Percentiles rank a stretch among this genome's conserved stretches.
Conservation (phyloP, 2,113 vertebrate genomes). For the Rhea pennata region DNA sequence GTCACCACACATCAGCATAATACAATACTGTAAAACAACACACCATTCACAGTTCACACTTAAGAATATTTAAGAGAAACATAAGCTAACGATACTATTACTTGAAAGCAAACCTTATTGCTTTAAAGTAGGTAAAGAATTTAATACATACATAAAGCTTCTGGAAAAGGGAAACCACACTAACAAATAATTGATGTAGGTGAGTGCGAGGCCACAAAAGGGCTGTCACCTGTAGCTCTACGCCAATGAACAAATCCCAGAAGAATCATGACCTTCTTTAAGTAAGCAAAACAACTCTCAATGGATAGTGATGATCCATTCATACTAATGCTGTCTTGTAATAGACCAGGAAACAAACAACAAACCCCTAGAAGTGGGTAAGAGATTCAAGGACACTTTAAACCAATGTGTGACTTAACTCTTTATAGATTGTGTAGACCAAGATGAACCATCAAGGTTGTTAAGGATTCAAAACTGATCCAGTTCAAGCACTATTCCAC, state of each 20-base stretch:
- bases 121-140: neutral
- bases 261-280: neutral
- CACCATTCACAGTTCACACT: accelerated
- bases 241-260: neutral
- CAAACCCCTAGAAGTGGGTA: accelerated
- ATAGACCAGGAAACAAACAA: neutral
- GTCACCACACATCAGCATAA: neutral
- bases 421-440: neutral
- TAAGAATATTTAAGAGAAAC: neutral
- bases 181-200: neutral
- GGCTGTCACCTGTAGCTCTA: neutral
- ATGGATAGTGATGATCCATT: neutral
- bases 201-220: neutral
- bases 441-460: neutral
- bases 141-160: neutral
- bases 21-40: neutral
- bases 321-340: neutral
- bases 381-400: neutral
- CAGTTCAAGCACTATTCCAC: neutral
- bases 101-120: neutral
- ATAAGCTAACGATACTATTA: neutral
- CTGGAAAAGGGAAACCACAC: neutral
- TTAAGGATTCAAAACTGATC: neutral
- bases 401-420: accelerated
- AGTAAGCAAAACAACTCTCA: neutral